phyloP scores from a whole-genome alignment of 2,113 vertebrate genomes.

The Ia io region DNA sequence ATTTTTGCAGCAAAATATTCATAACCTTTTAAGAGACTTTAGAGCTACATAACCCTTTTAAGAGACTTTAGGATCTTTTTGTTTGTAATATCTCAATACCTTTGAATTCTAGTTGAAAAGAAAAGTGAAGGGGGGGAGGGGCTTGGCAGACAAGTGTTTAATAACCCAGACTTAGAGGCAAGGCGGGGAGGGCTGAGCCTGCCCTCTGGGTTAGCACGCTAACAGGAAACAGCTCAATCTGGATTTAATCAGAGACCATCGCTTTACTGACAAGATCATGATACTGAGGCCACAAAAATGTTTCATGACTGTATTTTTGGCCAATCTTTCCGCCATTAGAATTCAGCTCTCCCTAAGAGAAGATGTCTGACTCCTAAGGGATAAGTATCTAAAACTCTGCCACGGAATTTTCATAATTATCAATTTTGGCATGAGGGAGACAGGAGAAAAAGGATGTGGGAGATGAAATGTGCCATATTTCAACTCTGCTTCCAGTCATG shows the following conservation, averaged over 20 bases:
- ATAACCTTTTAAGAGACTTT: conserved; percentile 59
- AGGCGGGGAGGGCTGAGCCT: conserved; percentile 67
- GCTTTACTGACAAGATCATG: conserved; percentile 76
- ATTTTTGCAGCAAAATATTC: conserved; percentile 55
- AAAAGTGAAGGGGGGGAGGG: conserved; percentile 44
- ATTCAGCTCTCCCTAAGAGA: conserved; percentile 47
- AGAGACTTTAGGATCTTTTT: conserved; percentile 55
- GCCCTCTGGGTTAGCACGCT: conserved; percentile 78
- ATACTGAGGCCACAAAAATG: conserved; percentile 71
- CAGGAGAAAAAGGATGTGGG: not conserved
- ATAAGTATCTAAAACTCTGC: conserved; percentile 22
- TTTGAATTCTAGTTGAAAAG: conserved; percentile 71
- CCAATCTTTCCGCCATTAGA: conserved; percentile 54
- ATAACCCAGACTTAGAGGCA: conserved; percentile 66
- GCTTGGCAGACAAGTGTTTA: conserved; percentile 74
- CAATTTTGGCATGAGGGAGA: not conserved
- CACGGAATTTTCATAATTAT: not conserved
- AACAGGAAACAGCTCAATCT: conserved; percentile 92
- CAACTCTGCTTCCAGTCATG: not conserved
- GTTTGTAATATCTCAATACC: conserved; percentile 72
- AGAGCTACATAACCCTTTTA: conserved; percentile 54
- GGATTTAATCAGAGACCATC: conserved; percentile 90
- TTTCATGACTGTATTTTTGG: conserved; percentile 57
- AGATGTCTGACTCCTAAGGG: not conserved
- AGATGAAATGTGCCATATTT: conserved; percentile 31